These are phyloP conservation scores for Drosophila mojavensis DNA, from an alignment of 1,140 invertebrate genomes.

Conservation along the genomic window DNA sequence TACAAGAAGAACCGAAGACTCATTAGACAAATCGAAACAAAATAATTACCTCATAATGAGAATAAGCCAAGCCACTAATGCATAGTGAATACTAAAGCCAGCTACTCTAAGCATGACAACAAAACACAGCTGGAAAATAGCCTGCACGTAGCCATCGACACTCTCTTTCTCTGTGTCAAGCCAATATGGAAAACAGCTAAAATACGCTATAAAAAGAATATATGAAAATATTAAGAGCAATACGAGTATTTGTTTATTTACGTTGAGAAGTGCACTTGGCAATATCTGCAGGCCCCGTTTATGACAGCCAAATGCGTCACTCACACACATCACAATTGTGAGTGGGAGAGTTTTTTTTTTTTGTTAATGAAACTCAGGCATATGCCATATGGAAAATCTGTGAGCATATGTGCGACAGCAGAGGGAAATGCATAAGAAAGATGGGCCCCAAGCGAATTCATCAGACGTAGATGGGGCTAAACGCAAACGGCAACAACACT, in stretches of 20 bases:
- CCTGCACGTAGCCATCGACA: neutral
- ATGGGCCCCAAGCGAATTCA: constrained; percentile 47
- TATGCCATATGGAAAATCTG: constrained; percentile 70
- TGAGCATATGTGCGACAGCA: constrained; percentile 49
- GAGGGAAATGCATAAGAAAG: constrained; percentile 37
- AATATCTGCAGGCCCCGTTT: neutral
- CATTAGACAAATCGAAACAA: too few species aligned
- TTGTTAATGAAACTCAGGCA: constrained; percentile 37
- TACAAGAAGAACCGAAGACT: too few species aligned
- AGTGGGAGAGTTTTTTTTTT: neutral
- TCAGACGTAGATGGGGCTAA: constrained; percentile 32
- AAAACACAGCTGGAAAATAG: too few species aligned
- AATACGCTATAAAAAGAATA: constrained; percentile 20
- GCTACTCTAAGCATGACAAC: too few species aligned
- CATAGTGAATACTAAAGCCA: too few species aligned
- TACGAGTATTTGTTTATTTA: constrained; percentile 31
- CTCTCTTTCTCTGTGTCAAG: neutral
- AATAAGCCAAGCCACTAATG: too few species aligned
- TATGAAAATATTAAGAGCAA: constrained; percentile 9
- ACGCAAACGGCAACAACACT: too few species aligned
- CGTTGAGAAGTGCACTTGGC: constrained; percentile 48
- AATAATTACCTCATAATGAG: too few species aligned
- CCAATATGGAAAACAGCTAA: neutral
- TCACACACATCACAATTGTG: constrained; percentile 16
- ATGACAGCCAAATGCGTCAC: constrained; percentile 11